phyloP scores from a whole-genome alignment of 2,888 invertebrate genomes.

The Epinotia ramella region DNA sequence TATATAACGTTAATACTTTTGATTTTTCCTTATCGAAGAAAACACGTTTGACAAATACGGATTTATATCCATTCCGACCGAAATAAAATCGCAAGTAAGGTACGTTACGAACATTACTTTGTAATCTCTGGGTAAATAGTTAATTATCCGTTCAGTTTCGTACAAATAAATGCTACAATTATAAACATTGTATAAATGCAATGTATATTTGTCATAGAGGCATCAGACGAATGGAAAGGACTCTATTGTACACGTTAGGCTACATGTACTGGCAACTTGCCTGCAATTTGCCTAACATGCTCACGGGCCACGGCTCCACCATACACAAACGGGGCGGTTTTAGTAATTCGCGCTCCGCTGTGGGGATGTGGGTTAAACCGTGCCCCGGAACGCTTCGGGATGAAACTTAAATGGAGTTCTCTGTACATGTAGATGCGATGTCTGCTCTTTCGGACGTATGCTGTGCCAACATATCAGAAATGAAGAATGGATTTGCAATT shows the following conservation, averaged over 20 bases:
- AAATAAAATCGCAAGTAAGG: background rate
- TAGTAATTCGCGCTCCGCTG: slow-evolving; percentile 10
- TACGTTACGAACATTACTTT: too few relatives aligned
- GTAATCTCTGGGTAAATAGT: too few relatives aligned
- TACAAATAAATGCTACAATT: background rate
- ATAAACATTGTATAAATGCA: background rate
- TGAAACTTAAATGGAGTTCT: slow-evolving; percentile 28
- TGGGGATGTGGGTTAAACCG: slow-evolving; percentile 21
- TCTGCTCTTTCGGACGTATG: background rate
- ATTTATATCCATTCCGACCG: background rate
- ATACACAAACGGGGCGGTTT: background rate
- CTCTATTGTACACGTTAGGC: background rate
- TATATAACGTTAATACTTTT: background rate
- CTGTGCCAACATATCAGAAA: background rate
- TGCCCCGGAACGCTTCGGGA: slow-evolving; percentile 8
- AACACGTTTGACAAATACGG: background rate
- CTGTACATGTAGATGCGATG: slow-evolving; percentile 4
- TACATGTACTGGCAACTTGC: slow-evolving; percentile 11
- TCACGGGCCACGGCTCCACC: too few relatives aligned
- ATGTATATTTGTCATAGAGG: background rate
- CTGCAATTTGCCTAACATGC: slow-evolving; percentile 16
- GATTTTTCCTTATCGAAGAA: background rate
- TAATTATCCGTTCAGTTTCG: too few relatives aligned
- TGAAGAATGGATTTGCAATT: background rate
- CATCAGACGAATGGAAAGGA: background rate